Evolutionary conservation across 2,797 vertebrate species (phyloP).

Genomic region (Sebastes steindachneri): DNA sequence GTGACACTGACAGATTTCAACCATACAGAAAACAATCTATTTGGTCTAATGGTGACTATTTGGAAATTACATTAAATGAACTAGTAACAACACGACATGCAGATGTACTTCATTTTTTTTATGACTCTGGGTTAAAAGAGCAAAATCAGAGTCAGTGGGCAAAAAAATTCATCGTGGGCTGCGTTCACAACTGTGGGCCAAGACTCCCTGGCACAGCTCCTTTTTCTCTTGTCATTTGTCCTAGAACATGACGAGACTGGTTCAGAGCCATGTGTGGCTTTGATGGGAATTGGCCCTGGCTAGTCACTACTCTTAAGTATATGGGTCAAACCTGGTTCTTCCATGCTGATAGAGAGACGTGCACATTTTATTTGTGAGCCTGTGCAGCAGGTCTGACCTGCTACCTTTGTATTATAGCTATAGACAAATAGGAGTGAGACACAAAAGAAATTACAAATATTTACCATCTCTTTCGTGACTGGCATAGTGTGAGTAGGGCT

Average conservation of each 20-base stretch:
- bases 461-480: background rate
- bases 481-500: constrained; percentile 26
- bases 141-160: constrained; percentile 13
- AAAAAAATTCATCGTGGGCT: background rate
- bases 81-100: background rate
- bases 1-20: background rate
- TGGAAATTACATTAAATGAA: background rate
- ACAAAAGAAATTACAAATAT: background rate
- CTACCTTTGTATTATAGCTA: background rate
- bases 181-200: constrained; percentile 24
- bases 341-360: background rate
- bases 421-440: background rate
- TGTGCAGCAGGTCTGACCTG: background rate
- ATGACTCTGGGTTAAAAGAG: background rate
- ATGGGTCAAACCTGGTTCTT: constrained; percentile 48
- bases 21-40: background rate
- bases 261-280: constrained; percentile 46
- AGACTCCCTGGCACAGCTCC: constrained; percentile 38
- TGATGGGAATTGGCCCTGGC: constrained; percentile 19
- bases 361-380: background rate
- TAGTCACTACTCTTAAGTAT: constrained; percentile 22
- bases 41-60: background rate
- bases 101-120: background rate
- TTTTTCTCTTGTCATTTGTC: constrained; percentile 53
- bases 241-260: constrained; percentile 48